Percentiles rank a stretch among this genome's conserved stretches.
Evolutionary conservation across 2,797 vertebrate species (phyloP).

Genomic region (Petrocephalus schoutedeni): DNA sequence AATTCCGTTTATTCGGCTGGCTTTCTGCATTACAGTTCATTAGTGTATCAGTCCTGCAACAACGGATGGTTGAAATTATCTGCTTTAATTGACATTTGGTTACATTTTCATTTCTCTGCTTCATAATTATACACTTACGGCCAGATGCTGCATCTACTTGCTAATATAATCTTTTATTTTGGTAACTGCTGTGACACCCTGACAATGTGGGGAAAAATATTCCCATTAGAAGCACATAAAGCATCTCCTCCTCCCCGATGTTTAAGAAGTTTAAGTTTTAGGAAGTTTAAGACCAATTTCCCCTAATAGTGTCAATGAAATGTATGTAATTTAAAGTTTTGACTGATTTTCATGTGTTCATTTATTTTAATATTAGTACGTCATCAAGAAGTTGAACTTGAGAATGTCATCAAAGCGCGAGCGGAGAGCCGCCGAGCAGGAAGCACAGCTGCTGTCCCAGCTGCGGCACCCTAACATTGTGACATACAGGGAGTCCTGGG

Average conservation of each 20-base stretch:
- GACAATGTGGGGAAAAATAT: background rate
- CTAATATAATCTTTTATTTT: background rate
- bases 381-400: conserved; percentile 92
- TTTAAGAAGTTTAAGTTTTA: background rate
- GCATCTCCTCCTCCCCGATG: background rate
- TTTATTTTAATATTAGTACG: conserved; percentile 66
- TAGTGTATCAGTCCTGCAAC: background rate
- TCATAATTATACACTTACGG: background rate
- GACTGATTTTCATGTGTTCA: background rate
- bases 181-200: background rate
- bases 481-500: conserved; percentile 93
- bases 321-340: background rate
- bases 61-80: background rate
- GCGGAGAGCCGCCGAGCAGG: conserved; percentile 84
- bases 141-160: background rate
- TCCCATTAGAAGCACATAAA: background rate
- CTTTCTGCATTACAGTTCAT: background rate
- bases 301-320: background rate
- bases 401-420: conserved; percentile 77
- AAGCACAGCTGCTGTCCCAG: conserved; percentile 86
- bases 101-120: background rate
- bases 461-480: conserved; percentile 94
- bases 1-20: background rate
- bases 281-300: background rate
- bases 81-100: background rate